Base-by-base conservation (phyloP, 2,113 vertebrate genomes). In the Micromys minutus region DNA sequence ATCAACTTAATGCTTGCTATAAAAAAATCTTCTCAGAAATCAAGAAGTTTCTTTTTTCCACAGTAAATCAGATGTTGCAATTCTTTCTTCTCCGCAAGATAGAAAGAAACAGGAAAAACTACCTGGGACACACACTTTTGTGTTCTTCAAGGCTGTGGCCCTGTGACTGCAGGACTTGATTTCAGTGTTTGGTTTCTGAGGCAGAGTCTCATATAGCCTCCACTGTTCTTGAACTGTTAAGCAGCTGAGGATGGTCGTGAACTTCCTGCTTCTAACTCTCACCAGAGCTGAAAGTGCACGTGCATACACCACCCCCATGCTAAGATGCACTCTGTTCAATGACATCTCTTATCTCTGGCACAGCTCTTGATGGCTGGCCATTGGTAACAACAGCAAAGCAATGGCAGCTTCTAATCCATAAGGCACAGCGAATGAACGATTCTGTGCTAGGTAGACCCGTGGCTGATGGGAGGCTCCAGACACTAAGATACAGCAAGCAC, bases 381-480 rank as follows among this genome's bases (percentile, higher is more conserved):
- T 1, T 9, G 72, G 21, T 11, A 65, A 69, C 7, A 65, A 69
- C 7, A 22, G 19, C 12, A 15, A 22, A 59, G 6, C 6, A 0
- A 7, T 4, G 34, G n/a, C 10, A 39, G 21, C 61, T 91, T 10
- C 7, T 15, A 4, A 26, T 22, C 1, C 0, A 29, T 8, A 7
- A 3, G 15, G 36, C 17, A 1, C 5, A 34, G 57, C 10, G 7
- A 57, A 8, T 12, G 12, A 21, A 80, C 19, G 22, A 19, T 36
- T 31, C 10, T 1, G 29, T 29, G 52, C 5, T 34, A 9, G 5
- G 36, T 8, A 12, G 72, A 11, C 0, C 47, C 11, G 22, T 3
- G 45, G 69, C 39, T 34, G 15, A 31, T 0, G 3, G 17, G 0
- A 47, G 36, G 26, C 5, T 3, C 1, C 0, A 11, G 17, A 8